Conservation (phyloP, 2,113 vertebrate species). For the Diadophis punctatus region DNA sequence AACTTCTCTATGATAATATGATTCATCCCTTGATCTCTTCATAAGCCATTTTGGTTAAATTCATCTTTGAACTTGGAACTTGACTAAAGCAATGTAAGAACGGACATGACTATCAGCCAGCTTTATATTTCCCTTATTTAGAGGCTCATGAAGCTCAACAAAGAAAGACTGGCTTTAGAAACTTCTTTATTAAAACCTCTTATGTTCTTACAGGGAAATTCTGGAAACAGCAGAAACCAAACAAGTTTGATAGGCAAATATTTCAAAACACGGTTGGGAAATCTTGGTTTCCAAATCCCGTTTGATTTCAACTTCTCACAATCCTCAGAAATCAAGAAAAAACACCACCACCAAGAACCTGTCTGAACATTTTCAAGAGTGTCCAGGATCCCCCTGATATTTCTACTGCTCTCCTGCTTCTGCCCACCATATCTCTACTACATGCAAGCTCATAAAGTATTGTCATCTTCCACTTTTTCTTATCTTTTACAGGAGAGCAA, state of each 20-base stretch:
- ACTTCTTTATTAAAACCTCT: neutral
- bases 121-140: neutral
- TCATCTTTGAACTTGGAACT: neutral
- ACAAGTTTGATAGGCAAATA: neutral
- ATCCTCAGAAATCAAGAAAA: neutral
- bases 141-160: neutral
- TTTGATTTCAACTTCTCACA: neutral
- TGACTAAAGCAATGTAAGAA: neutral
- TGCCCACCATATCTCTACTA: neutral
- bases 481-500: too few species aligned
- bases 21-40: slow-evolving; percentile 25
- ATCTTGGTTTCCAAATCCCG: neutral
- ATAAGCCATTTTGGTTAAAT: slow-evolving; percentile 34
- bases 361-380: neutral
- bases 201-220: neutral
- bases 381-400: neutral
- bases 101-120: neutral
- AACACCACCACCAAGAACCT: neutral
- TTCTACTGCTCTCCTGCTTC: neutral
- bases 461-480: neutral
- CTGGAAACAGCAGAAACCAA: neutral
- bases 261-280: neutral
- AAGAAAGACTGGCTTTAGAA: neutral
- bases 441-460: neutral
- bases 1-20: slow-evolving; percentile 38